Conservation (phyloP, 2,888 invertebrate species). For the Papilio protenor region DNA sequence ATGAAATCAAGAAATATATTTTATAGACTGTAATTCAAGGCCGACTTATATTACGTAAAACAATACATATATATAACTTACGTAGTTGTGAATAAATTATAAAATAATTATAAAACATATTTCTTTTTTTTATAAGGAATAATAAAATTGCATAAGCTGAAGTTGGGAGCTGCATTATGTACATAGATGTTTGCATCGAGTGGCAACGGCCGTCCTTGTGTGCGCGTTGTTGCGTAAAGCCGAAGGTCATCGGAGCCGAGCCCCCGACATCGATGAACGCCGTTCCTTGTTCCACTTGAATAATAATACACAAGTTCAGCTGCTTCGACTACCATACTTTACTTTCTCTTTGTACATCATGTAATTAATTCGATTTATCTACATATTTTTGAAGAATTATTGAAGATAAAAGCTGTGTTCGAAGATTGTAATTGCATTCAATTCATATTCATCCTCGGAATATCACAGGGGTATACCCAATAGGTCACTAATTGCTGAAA, state of each 20-base stretch:
- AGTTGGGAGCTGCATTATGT: slow-evolving; percentile 29
- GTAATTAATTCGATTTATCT: neutral
- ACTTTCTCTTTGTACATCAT: neutral
- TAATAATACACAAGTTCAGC: slow-evolving; percentile 24
- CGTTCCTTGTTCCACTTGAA: slow-evolving; percentile 42
- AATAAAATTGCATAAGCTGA: neutral
- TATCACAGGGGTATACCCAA: no score
- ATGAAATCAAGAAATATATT: no score
- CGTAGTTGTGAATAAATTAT: neutral
- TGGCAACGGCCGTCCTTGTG: slow-evolving; percentile 56
- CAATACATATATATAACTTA: neutral
- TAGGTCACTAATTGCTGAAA: neutral
- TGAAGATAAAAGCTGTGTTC: neutral
- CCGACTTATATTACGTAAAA: neutral
- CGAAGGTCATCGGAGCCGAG: slow-evolving; percentile 56
- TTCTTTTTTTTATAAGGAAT: neutral
- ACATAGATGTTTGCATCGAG: slow-evolving; percentile 47
- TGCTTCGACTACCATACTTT: neutral
- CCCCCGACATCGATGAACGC: slow-evolving; percentile 45
- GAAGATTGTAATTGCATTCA: no score
- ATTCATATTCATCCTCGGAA: no score
- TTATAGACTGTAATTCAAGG: no score
- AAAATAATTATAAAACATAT: neutral
- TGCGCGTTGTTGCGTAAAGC: slow-evolving; percentile 52
- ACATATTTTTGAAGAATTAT: neutral